Base-by-base conservation (phyloP, 2,113 vertebrate genomes). In the Centropus unirufus region DNA sequence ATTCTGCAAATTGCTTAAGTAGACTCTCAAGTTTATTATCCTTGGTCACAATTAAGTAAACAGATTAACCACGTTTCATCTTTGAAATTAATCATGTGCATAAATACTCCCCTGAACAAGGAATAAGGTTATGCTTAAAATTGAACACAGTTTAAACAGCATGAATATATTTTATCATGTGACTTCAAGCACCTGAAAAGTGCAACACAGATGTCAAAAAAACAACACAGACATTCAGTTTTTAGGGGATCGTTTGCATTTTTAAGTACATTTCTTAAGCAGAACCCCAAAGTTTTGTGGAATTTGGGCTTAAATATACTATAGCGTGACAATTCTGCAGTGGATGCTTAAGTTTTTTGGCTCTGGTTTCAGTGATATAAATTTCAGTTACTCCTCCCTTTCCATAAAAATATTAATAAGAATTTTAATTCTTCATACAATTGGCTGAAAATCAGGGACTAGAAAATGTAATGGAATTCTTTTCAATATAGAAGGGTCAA, bases 361-460 rank as follows among this genome's bases (percentile, higher is more conserved):
- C 91, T 94, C 67, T 70, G 32, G 32, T 90, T 92, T 92, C 64
- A 89, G 92, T 74, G 30, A 76, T 79, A 73, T 1, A 83, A 54
- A 59, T 86, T 70, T 67, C 59, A 87, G 42, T 90, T 92, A 94
- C 34, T 86, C 40, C 68, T 94, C 57, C 68, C 52, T 89, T 83
- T 82, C 68, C 69, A 72, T 78, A 68, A 91, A 95, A 94, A 61
- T 78, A 87, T 30, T 72, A 89, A 64, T 55, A 82, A 78, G 19
- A 19, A 68, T 89, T 84, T 44, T 75, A 93, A 82, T 91, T 42
- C 77, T 57, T 78, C 12, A 70, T 66, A 40, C n/a, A 89, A 75
- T 39, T 96, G 81, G 61, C 83, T 91, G 40, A 82, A 84, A 72
- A 61, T 83, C 73, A 61, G 55, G 42, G 15, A 29, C 30, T 62